Evolutionary conservation across 2,888 invertebrate species (phyloP), one percentile per base, ranked within the genome.

Genomic region (Xylota segnis): DNA sequence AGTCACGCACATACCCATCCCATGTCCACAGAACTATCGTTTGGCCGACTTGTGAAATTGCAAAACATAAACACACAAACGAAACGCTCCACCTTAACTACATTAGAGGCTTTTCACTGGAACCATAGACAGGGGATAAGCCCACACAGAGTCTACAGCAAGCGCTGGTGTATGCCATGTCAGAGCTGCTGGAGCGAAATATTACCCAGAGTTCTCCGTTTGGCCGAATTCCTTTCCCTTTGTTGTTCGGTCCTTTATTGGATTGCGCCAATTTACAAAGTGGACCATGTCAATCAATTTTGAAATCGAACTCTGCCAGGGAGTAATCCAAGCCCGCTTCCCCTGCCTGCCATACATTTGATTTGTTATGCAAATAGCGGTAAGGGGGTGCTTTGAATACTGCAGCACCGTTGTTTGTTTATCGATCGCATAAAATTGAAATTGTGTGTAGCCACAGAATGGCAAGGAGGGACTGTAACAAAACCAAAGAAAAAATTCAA

Each of bases 341-440:
- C n/a, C 27, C 12, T 14, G 12, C 18, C 40, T 14, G 9, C 63
- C 23, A 18, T 43, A 7, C 47, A 16, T 56, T 78, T 14, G n/a
- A 66, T 68, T 34, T 66, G 61, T 29, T 16, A 77, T 66, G 52
- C 54, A 68, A 58, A 63, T 45, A 18, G 61, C 34, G 34, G 9
- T n/a, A 45, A 34, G 23, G 34, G 10, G 37, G 37, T 37, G 1
- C 37, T 16, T 37, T 34, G n/a, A 9, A 10, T 16, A 14, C 5
- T 52, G 16, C 27, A n/a, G 34, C 23, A 45, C 2, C 59, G 23
- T 18, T 59, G 54, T 59, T 72, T 72, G 45, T 47, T 12, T 61
- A 81, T 84, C 75, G 70, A 81, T 76, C 65, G 59, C 5, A 65
- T 50, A 10, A 71, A 66, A 84, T 66, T 81, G 63, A 81, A 75